Percentiles rank a stretch among this genome's conserved stretches.
These are phyloP conservation scores for Episyrphus balteatus DNA, from an alignment of 1,140 invertebrate species.

Conservation along the genomic window DNA sequence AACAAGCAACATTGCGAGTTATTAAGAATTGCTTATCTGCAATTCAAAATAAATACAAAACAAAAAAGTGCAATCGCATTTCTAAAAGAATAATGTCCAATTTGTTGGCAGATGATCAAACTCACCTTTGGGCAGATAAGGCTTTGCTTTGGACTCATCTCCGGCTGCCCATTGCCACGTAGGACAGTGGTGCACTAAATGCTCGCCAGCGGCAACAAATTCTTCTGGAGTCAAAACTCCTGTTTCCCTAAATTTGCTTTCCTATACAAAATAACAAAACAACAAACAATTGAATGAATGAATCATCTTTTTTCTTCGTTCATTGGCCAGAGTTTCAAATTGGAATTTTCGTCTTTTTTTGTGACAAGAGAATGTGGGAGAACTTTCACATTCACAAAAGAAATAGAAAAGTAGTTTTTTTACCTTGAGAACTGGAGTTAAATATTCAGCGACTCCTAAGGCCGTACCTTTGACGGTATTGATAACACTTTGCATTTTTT, in stretches of 20 bases:
- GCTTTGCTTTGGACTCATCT: slow-evolving; percentile 72
- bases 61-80: not conserved
- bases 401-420: slow-evolving; percentile 7
- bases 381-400: no score
- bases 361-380: slow-evolving; percentile 1
- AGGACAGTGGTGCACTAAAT: slow-evolving; percentile 97
- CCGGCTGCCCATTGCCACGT: slow-evolving; percentile 97
- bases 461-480: slow-evolving; percentile 93
- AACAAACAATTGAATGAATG: slow-evolving; percentile 6
- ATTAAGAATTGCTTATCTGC: slow-evolving; percentile 93
- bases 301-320: not conserved
- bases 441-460: slow-evolving; percentile 86
- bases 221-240: slow-evolving; percentile 94
- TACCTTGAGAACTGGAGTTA: slow-evolving; percentile 93
- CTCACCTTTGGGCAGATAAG: slow-evolving; percentile 68
- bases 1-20: slow-evolving; percentile 91
- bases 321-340: not conserved
- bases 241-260: slow-evolving; percentile 97
- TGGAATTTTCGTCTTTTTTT: not conserved
- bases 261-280: slow-evolving; percentile 47
- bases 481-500: slow-evolving; percentile 88
- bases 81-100: slow-evolving; percentile 6
- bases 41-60: slow-evolving; percentile 3
- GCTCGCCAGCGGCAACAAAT: slow-evolving; percentile 95
- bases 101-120: not conserved